Percentiles rank a stretch among this genome's conserved stretches.
Conservation (phyloP, 2,113 vertebrate species). For the Furnarius figulus region DNA sequence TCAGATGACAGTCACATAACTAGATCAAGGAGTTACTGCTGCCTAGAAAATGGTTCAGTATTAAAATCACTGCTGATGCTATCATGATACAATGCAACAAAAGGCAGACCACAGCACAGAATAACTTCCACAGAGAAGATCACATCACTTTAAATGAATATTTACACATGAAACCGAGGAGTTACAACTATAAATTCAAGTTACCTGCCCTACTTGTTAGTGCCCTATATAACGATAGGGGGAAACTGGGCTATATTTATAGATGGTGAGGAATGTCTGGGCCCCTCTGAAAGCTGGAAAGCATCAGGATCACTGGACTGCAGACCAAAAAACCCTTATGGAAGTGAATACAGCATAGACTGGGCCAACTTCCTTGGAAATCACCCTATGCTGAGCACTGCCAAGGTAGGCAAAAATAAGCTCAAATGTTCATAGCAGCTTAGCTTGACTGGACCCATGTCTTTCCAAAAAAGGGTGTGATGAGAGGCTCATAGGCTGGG, state of each 20-base stretch:
- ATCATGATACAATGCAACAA: background rate
- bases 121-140: background rate
- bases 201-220: background rate
- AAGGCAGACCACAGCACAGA: background rate
- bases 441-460: background rate
- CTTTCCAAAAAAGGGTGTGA: background rate
- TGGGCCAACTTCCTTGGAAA: background rate
- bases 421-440: background rate
- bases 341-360: background rate
- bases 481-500: background rate
- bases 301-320: background rate
- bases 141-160: background rate
- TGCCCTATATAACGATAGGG: background rate
- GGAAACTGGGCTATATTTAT: background rate
- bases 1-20: background rate
- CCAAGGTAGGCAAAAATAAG: background rate
- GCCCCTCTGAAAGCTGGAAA: background rate
- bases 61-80: background rate
- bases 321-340: background rate
- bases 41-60: background rate
- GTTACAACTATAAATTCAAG: background rate
- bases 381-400: too few species aligned
- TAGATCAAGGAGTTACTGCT: background rate
- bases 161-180: background rate
- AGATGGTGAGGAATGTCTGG: accelerated